Percentiles rank a stretch among this genome's conserved stretches.
These are phyloP conservation scores for Lasiurus borealis DNA, from an alignment of 2,113 vertebrate genomes.

Conservation along the genomic window DNA sequence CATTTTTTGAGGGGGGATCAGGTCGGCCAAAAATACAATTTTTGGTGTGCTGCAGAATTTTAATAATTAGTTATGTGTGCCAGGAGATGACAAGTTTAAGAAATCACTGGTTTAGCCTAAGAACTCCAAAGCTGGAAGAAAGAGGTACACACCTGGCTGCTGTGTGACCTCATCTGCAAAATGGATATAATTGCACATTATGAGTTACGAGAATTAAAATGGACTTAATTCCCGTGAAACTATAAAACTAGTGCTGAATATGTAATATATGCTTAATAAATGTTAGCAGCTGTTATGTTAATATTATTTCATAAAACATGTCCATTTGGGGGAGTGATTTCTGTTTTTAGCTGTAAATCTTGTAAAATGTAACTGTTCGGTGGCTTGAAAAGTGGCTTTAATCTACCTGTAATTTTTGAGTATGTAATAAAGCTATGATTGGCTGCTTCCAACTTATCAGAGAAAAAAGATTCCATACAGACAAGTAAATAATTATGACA, in stretches of 20 bases:
- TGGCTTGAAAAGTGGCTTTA: background rate
- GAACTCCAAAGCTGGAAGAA: background rate
- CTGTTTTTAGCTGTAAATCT: background rate
- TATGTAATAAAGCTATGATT: background rate
- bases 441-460: background rate
- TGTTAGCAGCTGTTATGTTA: background rate
- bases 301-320: conserved; percentile 9
- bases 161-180: background rate
- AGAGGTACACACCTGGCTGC: background rate
- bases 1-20: background rate
- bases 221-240: background rate
- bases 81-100: background rate
- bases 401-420: background rate
- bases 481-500: background rate
- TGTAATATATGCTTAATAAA: background rate
- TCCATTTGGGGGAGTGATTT: background rate
- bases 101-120: background rate
- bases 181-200: background rate
- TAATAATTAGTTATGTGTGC: background rate
- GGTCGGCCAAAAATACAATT: background rate
- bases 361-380: background rate
- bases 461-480: background rate
- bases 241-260: background rate
- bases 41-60: background rate
- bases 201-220: background rate